Evolutionary conservation across 2,797 vertebrate species (phyloP).

Genomic region (Gallinago nigripennis): DNA sequence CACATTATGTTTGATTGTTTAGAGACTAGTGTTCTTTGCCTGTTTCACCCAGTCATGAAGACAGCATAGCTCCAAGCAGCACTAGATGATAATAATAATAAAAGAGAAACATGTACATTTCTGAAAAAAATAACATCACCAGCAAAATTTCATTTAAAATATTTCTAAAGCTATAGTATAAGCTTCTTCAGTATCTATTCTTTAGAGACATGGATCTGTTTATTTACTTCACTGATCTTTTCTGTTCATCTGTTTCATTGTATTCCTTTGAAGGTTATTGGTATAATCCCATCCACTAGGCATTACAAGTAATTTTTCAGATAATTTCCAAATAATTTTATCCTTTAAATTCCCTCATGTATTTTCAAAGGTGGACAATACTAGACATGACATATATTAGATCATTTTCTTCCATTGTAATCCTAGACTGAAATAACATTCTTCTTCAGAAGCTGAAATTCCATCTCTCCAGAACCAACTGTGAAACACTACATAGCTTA

Average conservation of each 20-base stretch:
- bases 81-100: not conserved
- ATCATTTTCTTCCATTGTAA: not conserved
- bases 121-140: accelerated
- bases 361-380: not conserved
- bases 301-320: not conserved
- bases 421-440: not conserved
- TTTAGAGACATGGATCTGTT: not conserved
- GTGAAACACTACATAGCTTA: not conserved
- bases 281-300: not conserved
- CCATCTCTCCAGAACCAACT: not conserved
- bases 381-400: not conserved
- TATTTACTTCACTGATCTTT: not conserved
- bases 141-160: not conserved
- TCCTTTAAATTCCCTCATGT: not conserved
- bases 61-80: not conserved
- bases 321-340: not conserved
- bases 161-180: not conserved
- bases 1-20: not conserved
- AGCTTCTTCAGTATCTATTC: not conserved
- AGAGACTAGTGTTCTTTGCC: not conserved
- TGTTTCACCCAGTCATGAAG: not conserved
- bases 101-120: not conserved
- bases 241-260: not conserved
- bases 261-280: not conserved
- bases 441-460: not conserved